Conservation (phyloP, 2,113 vertebrate genomes). For the Pteruthius melanotis region DNA sequence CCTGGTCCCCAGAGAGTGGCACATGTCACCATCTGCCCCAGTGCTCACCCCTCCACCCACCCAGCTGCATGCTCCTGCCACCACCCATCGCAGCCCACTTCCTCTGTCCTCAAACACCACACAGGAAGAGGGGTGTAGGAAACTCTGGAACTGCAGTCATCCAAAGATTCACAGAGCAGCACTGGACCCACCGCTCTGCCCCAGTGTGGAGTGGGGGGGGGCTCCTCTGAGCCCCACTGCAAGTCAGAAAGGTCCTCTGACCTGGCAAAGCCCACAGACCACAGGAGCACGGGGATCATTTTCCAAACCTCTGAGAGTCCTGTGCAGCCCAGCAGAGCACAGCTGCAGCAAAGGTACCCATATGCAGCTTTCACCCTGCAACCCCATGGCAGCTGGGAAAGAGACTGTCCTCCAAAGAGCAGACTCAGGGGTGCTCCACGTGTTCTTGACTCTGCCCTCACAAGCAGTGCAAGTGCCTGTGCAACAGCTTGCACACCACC, state of each 20-base stretch:
- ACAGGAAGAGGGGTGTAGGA: neutral
- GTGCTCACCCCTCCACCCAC: neutral
- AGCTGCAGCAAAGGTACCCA: neutral
- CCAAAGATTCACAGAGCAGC: neutral
- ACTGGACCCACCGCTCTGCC: neutral
- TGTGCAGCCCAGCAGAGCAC: accelerated
- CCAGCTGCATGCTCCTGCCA: neutral
- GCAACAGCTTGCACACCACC: neutral
- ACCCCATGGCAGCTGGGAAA: neutral
- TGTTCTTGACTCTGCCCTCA: neutral
- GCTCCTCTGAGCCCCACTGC: neutral
- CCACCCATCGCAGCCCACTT: neutral
- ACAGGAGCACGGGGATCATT: neutral
- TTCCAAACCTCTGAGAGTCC: neutral
- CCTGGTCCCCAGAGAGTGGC: neutral
- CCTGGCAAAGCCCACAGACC: neutral
- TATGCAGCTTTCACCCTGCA: accelerated
- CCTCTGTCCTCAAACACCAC: neutral
- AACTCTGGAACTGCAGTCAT: neutral
- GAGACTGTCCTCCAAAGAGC: neutral
- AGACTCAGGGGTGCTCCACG: neutral
- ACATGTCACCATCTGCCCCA: accelerated
- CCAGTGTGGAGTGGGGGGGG: neutral
- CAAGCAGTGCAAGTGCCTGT: neutral
- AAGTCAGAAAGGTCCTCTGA: neutral